phyloP scores from a whole-genome alignment of 2,888 invertebrate species.

The Arrhopalites spinosus region DNA sequence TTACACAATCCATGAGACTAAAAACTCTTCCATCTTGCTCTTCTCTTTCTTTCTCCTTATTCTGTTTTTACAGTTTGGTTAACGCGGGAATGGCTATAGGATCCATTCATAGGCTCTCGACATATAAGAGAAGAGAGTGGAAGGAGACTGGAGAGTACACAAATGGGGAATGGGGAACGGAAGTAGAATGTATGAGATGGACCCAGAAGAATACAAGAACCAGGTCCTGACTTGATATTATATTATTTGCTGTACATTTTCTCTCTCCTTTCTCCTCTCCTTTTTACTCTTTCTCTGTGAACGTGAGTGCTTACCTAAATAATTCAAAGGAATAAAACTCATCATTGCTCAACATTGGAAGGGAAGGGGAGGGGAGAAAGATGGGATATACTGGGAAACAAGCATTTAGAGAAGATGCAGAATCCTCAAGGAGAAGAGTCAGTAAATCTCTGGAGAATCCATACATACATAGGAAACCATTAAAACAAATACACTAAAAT shows the following conservation, averaged over 20 bases:
- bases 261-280: background rate
- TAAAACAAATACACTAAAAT: constrained; percentile 30
- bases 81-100: background rate
- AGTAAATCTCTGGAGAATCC: constrained; percentile 12
- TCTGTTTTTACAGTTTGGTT: constrained; percentile 22
- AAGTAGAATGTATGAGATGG: constrained; percentile 13
- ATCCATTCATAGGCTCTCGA: no score
- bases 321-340: constrained; percentile 33
- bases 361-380: no score
- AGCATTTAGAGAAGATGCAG: no score
- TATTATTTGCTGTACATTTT: constrained; percentile 4
- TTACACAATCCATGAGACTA: no score
- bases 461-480: constrained; percentile 7
- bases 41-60: background rate
- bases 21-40: no score
- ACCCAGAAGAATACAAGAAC: constrained; percentile 22
- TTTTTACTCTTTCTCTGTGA: background rate
- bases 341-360: constrained; percentile 17
- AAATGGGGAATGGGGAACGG: background rate
- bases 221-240: background rate
- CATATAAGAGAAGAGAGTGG: background rate
- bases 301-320: constrained; percentile 33
- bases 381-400: background rate
- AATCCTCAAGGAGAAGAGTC: no score
- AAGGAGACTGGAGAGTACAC: background rate